phyloP scores from a whole-genome alignment of 2,888 invertebrate species.

The Standfussiana lucernea region DNA sequence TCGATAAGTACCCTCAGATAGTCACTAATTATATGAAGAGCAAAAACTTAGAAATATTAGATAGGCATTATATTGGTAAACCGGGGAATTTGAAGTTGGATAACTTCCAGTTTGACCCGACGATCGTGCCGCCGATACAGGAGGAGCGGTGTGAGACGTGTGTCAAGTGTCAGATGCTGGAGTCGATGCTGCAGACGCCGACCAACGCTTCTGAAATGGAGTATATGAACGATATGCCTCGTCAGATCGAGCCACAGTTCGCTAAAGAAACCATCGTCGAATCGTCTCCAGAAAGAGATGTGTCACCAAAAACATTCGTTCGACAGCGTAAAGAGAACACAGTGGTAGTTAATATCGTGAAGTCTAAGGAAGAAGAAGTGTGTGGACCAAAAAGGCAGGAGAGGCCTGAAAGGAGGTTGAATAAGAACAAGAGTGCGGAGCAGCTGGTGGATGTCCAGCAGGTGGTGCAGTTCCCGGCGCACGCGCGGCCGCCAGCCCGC shows the following conservation, averaged over 20 bases:
- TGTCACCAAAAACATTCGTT: slow-evolving; percentile 85
- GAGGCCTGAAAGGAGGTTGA: slow-evolving; percentile 61
- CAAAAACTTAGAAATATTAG: slow-evolving; percentile 92
- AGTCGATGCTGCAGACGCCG: slow-evolving; percentile 93
- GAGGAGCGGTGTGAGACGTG: slow-evolving; percentile 90
- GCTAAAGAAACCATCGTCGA: slow-evolving; percentile 81
- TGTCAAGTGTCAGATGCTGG: slow-evolving; percentile 88
- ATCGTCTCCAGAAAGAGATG: slow-evolving; percentile 66
- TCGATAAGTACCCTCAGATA: slow-evolving; percentile 94
- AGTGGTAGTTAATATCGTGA: slow-evolving; percentile 81
- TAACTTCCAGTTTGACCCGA: slow-evolving; percentile 89
- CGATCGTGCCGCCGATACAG: slow-evolving; percentile 84
- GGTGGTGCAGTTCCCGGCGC: slow-evolving; percentile 91
- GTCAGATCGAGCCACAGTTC: slow-evolving; percentile 83
- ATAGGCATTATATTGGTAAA: slow-evolving; percentile 91
- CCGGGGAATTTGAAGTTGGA: slow-evolving; percentile 90
- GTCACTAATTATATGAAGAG: slow-evolving; percentile 94
- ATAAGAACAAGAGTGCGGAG: slow-evolving; percentile 63
- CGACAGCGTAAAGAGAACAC: slow-evolving; percentile 85
- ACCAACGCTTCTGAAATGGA: slow-evolving; percentile 94
- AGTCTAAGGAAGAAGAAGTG: slow-evolving; percentile 43
- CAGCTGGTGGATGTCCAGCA: slow-evolving; percentile 74
- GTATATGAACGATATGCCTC: slow-evolving; percentile 87
- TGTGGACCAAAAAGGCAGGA: slow-evolving; percentile 58
- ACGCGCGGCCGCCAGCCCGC: not conserved